Base-by-base conservation (phyloP, 1,140 invertebrate species). In the Meloidogyne floridensis region DNA sequence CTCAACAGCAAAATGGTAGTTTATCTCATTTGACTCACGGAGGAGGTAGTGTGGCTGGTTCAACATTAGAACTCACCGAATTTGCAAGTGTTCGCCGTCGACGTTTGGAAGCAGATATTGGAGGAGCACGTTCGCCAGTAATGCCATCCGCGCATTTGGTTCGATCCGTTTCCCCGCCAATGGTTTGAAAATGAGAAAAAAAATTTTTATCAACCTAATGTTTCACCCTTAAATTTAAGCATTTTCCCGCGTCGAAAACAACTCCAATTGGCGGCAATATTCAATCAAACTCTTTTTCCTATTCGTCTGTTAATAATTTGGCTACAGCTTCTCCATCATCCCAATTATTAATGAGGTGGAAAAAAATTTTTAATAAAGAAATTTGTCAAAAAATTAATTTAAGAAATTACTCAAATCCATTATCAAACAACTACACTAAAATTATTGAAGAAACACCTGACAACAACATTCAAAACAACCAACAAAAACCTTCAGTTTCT, bases 11-110 rank as follows among this genome's bases (percentile, higher is more conserved):
- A 65, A 65, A n/a, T 65, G 59, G 59, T n/a, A 65, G 59, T 65
- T 65, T 15, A 4, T n/a, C n/a, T 5, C 59, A 65, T 5, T n/a
- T 65, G 15, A 6, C 56, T 15, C 11, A 79, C 43, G 32, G 53
- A 47, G 51, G 42, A 11, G n/a, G 69, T 15, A 80, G 32, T 65
- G 6, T 65, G 9, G 47, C 32, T 47, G 43, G 53, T 5, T 83
- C 82, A 13, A 53, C 75, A 32, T 71, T 82, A 42, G 82, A 83
- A n/a, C 18, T 83, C 8, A 47, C 75, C 69, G 65, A 71, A 15
- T 83, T 83, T 72, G 82, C 82, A 59, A 83, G 82, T 72, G 82
- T 83, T 9, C 82, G 82, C 6, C 70, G 82, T 2, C 47, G 73
- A 18, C 69, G 74, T 7, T 3, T 72, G n/a, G 81, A 84, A 8